phyloP scores from a whole-genome alignment of 2,113 vertebrate species.

The Albula glossodonta region DNA sequence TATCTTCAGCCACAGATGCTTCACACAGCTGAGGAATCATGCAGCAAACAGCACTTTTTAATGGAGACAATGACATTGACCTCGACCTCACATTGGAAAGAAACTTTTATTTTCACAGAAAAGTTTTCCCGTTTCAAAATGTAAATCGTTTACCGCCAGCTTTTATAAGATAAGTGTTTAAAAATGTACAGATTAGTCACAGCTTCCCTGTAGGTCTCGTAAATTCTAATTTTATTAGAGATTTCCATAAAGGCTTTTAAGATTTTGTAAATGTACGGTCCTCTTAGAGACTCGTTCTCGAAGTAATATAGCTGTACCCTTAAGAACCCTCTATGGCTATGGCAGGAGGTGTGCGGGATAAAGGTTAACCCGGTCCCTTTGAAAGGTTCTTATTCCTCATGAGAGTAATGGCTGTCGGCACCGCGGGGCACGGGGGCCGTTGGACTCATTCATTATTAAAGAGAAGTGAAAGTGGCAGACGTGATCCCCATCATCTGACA shows the following conservation, averaged over 20 bases:
- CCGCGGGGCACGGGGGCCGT: background rate
- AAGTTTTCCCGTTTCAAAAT: too few relatives aligned
- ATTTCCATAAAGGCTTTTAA: background rate
- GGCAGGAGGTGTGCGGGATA: background rate
- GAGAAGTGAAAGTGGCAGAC: background rate
- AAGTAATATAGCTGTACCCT: background rate
- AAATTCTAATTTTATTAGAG: background rate
- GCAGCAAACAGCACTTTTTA: background rate
- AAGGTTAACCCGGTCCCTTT: background rate
- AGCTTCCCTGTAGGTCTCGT: too few relatives aligned
- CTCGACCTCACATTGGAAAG: too few relatives aligned
- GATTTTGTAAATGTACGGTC: background rate
- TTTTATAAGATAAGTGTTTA: too few relatives aligned
- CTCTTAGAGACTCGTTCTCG: background rate
- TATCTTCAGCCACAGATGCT: constrained; percentile 11
- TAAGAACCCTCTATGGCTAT: background rate
- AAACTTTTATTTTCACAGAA: too few relatives aligned
- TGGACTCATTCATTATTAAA: constrained; percentile 15
- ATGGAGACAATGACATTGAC: background rate
- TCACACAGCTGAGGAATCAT: background rate
- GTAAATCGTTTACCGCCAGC: too few relatives aligned
- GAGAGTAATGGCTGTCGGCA: background rate
- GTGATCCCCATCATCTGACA: constrained; percentile 12
- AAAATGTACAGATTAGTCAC: too few relatives aligned
- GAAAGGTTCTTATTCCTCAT: background rate